Evolutionary conservation across 1,140 invertebrate genomes (phyloP).

Genomic region (Schlechtendalia chinensis): DNA sequence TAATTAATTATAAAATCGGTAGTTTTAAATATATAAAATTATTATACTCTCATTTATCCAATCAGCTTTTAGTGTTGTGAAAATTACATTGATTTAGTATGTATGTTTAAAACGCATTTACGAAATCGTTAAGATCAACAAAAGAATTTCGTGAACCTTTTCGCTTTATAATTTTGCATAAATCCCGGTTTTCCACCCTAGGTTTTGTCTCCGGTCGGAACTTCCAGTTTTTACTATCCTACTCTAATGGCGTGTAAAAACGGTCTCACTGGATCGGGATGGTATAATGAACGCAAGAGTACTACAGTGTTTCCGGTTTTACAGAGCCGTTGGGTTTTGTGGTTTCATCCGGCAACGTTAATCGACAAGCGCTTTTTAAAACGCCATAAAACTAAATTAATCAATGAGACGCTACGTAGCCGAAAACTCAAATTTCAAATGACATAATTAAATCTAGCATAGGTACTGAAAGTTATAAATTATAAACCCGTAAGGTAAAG

Average conservation of each 20-base stretch:
- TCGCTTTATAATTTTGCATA: neutral
- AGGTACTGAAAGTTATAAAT: no score
- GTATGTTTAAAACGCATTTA: neutral
- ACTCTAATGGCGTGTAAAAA: slow-evolving; percentile 24
- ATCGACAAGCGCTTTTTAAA: slow-evolving; percentile 24
- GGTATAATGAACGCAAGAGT: slow-evolving; percentile 15
- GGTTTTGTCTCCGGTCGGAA: slow-evolving; percentile 17
- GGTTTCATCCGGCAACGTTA: slow-evolving; percentile 17
- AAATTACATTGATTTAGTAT: neutral
- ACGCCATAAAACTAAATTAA: slow-evolving; percentile 22
- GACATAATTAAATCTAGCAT: neutral
- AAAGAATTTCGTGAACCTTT: neutral
- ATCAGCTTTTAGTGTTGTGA: neutral
- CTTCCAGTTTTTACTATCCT: slow-evolving; percentile 1
- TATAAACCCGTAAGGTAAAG: no score
- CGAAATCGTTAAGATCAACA: slow-evolving; percentile 18
- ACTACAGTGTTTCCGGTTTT: slow-evolving; percentile 24
- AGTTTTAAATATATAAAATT: no score
- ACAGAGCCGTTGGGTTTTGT: slow-evolving; percentile 3
- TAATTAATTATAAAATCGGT: no score
- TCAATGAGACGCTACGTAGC: neutral
- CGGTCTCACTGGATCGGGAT: neutral
- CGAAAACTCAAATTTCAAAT: neutral
- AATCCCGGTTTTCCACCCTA: neutral
- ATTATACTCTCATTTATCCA: neutral